Evolutionary conservation across 2,888 invertebrate genomes (phyloP), one percentile per base, ranked within the genome.

Genomic region (Eupithecia centaureata): DNA sequence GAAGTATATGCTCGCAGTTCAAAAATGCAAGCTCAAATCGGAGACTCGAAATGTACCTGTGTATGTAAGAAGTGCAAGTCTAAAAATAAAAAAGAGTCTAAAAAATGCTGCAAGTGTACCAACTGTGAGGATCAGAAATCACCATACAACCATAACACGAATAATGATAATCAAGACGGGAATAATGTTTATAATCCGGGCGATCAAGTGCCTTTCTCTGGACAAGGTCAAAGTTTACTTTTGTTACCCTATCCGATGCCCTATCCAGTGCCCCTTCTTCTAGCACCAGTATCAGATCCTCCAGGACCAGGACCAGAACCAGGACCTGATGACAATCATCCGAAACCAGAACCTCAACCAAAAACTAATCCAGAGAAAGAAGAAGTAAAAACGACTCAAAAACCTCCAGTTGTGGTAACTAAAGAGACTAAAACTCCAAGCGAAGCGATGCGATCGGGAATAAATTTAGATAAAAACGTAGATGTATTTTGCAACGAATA

Each of bases 401-500:
- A 18, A n/a, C 15, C 35, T 1, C 5, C 35, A n/a, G 35, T 2
- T 13, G 13, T 2, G 13, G 33, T 5, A n/a, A 2, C 38, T 8
- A 18, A 8, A 7, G n/a, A 2, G 7, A 18, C 7, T 8, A 18
- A 0, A 35, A 13, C 35, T 5, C 10, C 32, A 8, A 18, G 8
- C 35, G 5, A 52, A 27, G 51, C 25, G 5, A 27, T 27, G 2
- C 25, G 51, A 18, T 42, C 42, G 2, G 18, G 18, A 18, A n/a
- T n/a, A 38, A 25, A 54, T n/a, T 5, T n/a, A 30, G 28, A 8
- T n/a, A 7, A 54, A 32, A 32, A 56, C 12, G n/a, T 18, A 18
- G 56, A 56, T 18, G 12, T 56, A 2, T 56, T 22, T 18, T 56
- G 56, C 18, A 56, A 56, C 18, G 56, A 56, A 32, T 56, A 56